phyloP scores from a whole-genome alignment of 2,888 invertebrate genomes.

The Agonopterix arenella region DNA sequence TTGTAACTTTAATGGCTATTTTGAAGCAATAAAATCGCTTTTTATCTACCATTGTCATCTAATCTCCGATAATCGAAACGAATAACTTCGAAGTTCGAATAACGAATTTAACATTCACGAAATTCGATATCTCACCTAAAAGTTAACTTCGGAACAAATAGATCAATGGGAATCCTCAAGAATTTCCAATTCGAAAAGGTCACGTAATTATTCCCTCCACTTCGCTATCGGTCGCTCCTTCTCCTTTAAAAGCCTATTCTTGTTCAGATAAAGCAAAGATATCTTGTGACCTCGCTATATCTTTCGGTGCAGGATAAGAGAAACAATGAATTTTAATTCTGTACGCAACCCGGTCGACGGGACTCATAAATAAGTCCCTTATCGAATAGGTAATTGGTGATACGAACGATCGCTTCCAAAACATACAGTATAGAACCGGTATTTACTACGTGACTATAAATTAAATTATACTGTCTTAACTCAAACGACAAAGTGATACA shows the following conservation, averaged over 20 bases:
- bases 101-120: slow-evolving; percentile 31
- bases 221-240: slow-evolving; percentile 42
- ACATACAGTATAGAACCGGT: slow-evolving; percentile 19
- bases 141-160: slow-evolving; percentile 35
- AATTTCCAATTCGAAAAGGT: slow-evolving; percentile 51
- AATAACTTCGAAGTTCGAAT: slow-evolving; percentile 12
- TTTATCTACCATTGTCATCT: slow-evolving; percentile 42
- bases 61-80: slow-evolving; percentile 33
- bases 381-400: slow-evolving; percentile 72
- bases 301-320: slow-evolving; percentile 61
- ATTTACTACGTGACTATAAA: slow-evolving; percentile 41
- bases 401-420: slow-evolving; percentile 61
- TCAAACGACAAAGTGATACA: slow-evolving; percentile 39
- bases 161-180: slow-evolving; percentile 33
- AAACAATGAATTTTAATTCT: slow-evolving; percentile 75
- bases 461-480: slow-evolving; percentile 44
- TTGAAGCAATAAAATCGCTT: slow-evolving; percentile 40
- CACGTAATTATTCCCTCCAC: slow-evolving; percentile 44
- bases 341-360: slow-evolving; percentile 35
- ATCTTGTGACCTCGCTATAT: slow-evolving; percentile 64
- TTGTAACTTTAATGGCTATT: slow-evolving; percentile 32
- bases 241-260: slow-evolving; percentile 71
- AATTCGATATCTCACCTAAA: slow-evolving; percentile 41
- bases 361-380: slow-evolving; percentile 64
- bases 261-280: slow-evolving; percentile 69